Conservation (phyloP, 1,140 invertebrate genomes). For the Rhopalosiphum padi region DNA sequence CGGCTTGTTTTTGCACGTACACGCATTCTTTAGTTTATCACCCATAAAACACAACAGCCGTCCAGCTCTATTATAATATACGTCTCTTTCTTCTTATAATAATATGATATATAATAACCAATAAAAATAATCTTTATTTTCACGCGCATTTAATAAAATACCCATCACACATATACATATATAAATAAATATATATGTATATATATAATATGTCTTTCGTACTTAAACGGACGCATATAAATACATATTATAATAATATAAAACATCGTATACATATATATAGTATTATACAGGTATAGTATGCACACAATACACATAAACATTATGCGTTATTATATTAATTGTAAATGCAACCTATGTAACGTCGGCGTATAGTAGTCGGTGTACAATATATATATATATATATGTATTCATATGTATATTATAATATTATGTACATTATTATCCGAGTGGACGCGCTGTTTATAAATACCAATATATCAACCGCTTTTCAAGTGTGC, state of each 20-base stretch:
- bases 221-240: not conserved
- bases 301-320: no score
- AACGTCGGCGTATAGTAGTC: no score
- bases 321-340: no score
- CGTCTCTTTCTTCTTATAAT: not conserved
- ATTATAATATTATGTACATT: no score
- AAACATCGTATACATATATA: not conserved
- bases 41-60: conserved; percentile 20
- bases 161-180: no score
- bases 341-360: no score
- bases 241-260: not conserved
- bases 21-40: conserved; percentile 21
- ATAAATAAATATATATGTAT: not conserved
- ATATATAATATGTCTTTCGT: not conserved
- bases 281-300: no score
- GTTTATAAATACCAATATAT: no score
- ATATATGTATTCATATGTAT: no score
- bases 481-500: no score
- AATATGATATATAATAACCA: not conserved
- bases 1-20: not conserved
- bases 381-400: no score
- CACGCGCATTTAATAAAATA: not conserved
- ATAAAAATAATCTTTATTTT: conserved; percentile 21
- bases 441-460: no score
- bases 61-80: not conserved